Evolutionary conservation across 1,140 invertebrate species (phyloP).

Genomic region (Babylonia areolata): DNA sequence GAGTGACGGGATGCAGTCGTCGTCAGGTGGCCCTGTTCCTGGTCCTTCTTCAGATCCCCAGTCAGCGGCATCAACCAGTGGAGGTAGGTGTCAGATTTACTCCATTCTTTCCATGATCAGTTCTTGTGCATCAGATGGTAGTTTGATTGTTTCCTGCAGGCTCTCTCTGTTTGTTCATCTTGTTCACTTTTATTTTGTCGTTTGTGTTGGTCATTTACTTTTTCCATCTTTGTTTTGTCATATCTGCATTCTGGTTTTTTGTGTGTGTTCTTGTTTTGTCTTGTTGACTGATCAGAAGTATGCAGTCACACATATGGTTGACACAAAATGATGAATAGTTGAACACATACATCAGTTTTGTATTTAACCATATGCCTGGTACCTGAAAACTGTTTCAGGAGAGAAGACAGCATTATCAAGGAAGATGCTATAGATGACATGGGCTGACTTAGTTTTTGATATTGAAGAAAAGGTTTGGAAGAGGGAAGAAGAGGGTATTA

Average conservation of each 20-base stretch:
- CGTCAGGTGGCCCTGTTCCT: background rate
- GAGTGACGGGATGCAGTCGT: background rate
- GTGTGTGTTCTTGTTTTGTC: background rate
- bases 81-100: constrained; percentile 12
- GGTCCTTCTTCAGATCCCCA: background rate
- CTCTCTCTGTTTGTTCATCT: background rate
- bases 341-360: too few relatives aligned
- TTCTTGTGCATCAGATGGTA: constrained; percentile 28
- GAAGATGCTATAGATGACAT: too few relatives aligned
- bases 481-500: too few relatives aligned
- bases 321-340: too few relatives aligned
- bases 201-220: background rate
- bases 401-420: too few relatives aligned
- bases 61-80: constrained; percentile 9
- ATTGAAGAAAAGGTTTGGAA: too few relatives aligned
- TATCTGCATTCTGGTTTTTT: background rate
- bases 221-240: background rate
- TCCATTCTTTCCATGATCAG: background rate
- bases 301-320: too few relatives aligned
- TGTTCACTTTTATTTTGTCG: too few relatives aligned
- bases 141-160: too few relatives aligned
- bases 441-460: too few relatives aligned
- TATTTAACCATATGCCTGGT: too few relatives aligned
- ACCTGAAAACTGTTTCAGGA: too few relatives aligned
- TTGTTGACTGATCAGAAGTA: background rate